Evolutionary conservation across 2,888 invertebrate species (phyloP).

Genomic region (Lamproptera curius): DNA sequence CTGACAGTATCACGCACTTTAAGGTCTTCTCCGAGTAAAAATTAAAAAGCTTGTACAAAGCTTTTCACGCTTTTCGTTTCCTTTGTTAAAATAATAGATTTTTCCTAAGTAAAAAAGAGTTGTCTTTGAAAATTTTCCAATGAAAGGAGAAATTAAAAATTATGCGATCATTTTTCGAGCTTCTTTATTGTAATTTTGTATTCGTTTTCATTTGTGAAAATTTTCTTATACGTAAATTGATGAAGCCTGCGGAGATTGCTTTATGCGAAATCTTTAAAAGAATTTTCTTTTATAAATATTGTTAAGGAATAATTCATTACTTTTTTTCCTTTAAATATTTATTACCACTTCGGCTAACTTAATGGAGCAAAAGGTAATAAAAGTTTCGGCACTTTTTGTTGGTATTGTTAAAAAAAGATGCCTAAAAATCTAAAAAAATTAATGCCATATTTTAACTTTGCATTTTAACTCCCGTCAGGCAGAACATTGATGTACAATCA

Average conservation of each 20-base stretch:
- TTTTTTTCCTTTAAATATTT: too few relatives aligned
- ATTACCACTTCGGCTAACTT: too few relatives aligned
- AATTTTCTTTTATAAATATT: background rate
- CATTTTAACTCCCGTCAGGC: background rate
- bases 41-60: background rate
- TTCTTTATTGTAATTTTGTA: conserved; percentile 13
- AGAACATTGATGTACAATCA: background rate
- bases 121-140: conserved; percentile 4
- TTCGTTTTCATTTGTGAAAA: background rate
- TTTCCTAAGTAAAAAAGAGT: conserved; percentile 7
- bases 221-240: background rate
- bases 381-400: too few relatives aligned
- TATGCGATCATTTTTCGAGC: conserved; percentile 11
- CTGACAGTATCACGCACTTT: too few relatives aligned
- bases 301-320: too few relatives aligned
- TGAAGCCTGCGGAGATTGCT: background rate
- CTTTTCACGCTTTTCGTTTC: conserved; percentile 3
- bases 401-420: too few relatives aligned
- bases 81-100: conserved; percentile 4
- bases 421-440: too few relatives aligned
- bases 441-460: too few relatives aligned
- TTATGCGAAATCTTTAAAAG: too few relatives aligned
- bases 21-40: too few relatives aligned
- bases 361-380: too few relatives aligned
- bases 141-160: conserved; percentile 3